Percentiles rank a stretch among this genome's conserved stretches.
Conservation (phyloP, 2,888 invertebrate genomes). For the Lutraria lutraria region DNA sequence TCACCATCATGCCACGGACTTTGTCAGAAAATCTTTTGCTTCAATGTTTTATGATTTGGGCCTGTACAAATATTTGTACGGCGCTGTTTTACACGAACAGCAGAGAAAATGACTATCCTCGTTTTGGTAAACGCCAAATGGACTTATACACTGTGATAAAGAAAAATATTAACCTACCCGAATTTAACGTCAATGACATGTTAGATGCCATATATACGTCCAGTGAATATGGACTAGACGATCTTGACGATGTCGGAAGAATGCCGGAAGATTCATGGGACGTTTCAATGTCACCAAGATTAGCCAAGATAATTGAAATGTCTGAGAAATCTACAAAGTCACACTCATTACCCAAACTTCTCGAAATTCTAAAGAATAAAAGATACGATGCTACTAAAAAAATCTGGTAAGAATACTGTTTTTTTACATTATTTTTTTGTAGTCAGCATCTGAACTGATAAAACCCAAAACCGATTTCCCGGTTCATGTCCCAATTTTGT, state of each 20-base stretch:
- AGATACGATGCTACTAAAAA: neutral
- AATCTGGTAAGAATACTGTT: neutral
- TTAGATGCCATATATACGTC: neutral
- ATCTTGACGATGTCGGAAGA: neutral
- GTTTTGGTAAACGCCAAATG: constrained; percentile 57
- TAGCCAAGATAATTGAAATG: neutral
- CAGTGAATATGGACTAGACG: constrained; percentile 11
- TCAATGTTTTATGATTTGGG: constrained; percentile 1
- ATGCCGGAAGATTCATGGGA: neutral
- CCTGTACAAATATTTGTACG: constrained; percentile 20
- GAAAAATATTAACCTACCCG: neutral
- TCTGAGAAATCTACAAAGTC: neutral
- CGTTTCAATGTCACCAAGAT: constrained; percentile 12
- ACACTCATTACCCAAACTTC: neutral
- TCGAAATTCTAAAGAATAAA: neutral
- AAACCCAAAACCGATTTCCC: no score
- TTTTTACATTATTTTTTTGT: neutral
- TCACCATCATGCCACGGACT: neutral
- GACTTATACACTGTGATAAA: constrained; percentile 18
- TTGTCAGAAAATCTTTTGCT: neutral
- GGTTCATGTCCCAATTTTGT: no score
- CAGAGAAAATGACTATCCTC: constrained; percentile 60
- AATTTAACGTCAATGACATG: neutral
- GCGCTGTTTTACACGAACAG: constrained; percentile 61
- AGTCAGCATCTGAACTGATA: no score